Base-by-base conservation (phyloP, 2,113 vertebrate species). In the Sinocyclocheilus maitianheensis region DNA sequence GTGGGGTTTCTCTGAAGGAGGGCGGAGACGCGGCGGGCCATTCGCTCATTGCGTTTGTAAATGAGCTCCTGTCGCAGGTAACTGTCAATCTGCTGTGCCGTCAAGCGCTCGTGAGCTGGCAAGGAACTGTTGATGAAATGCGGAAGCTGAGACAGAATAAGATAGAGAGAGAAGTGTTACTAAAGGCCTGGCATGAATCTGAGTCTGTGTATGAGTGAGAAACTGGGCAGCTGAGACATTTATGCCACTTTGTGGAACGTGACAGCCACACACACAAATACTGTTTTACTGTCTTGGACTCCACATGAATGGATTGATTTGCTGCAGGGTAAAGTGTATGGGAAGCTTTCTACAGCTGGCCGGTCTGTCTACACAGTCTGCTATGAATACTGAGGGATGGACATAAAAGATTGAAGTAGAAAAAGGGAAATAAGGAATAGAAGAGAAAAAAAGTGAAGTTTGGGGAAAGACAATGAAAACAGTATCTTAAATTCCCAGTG, bases 11-110 rank as follows among this genome's bases (percentile, higher is more conserved):
- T 95, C 89, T 94, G 96, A 89, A 99, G 89, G 71, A 99, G 94
- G 0, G 95, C 89, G 81, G 98, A 97, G 89, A 99, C 97, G 4
- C 98, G 95, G 84, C 90, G 96, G 0, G 97, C 98, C 98, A 99
- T 99, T 81, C 98, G 95, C 92, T 99, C 97, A 0, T 99, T 99
- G 85, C 98, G 96, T 91, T 99, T 99, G 94, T 99, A 98, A 94
- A 99, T 99, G 90, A 99, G 97, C 90, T 99, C 98, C 91, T 97
- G 97, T 58, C 98, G 96, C 93, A 99, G 99, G 95, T 99, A 99
- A 93, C 96, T 97, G 94, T 99, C 98, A 16, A 99, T 99, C 94
- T 99, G 96, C 93, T 94, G 96, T 51, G 98, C 98, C 0, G 96
- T 99, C 88, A 95, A 94, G 65, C 97, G 97, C 87, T 99, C 98